A percentile compares a stretch with the other conserved stretches of the same genome.
Evolutionary conservation across 1,140 invertebrate genomes (phyloP).

Genomic region (Hyles vespertilio): DNA sequence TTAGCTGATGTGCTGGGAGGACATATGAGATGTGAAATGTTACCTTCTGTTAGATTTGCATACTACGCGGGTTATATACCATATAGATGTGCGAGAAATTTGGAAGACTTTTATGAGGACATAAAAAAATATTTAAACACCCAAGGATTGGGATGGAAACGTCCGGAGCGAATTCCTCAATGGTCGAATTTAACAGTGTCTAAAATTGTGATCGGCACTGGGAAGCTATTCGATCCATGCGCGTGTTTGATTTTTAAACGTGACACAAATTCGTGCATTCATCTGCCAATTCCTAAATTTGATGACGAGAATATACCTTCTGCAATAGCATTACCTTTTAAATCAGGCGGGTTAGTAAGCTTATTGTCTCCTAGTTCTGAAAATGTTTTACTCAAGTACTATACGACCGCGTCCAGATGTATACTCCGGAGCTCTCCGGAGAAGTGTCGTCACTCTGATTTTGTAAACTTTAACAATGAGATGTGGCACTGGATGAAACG

Average conservation of each 20-base stretch:
- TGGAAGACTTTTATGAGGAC: conserved; percentile 76
- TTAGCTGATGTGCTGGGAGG: conserved; percentile 75
- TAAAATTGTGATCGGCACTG: conserved; percentile 45
- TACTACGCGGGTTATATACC: conserved; percentile 79
- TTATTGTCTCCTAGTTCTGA: conserved; percentile 73
- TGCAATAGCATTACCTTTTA: conserved; percentile 70
- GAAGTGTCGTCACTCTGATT: conserved; percentile 70
- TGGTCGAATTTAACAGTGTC: conserved; percentile 52
- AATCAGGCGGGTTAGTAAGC: conserved; percentile 72
- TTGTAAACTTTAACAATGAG: conserved; percentile 75
- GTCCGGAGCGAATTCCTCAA: conserved; percentile 41
- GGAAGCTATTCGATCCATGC: conserved; percentile 46
- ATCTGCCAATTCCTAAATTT: conserved; percentile 45
- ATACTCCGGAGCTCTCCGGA: conserved; percentile 55
- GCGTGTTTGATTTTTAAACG: conserved; percentile 43
- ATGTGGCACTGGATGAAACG: conserved; percentile 77
- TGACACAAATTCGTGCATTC: conserved; percentile 57
- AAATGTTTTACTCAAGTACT: conserved; percentile 77
- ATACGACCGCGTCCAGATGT: conserved; percentile 69
- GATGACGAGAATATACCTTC: conserved; percentile 49
- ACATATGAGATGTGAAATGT: conserved; percentile 74
- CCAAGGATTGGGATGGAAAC: conserved; percentile 77
- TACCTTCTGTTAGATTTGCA: conserved; percentile 76
- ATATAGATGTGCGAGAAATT: conserved; percentile 69
- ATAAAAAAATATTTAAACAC: conserved; percentile 76